These are phyloP conservation scores for Embidobia sp. DNA, from an alignment of 2,888 invertebrate genomes.

Conservation along the genomic window DNA sequence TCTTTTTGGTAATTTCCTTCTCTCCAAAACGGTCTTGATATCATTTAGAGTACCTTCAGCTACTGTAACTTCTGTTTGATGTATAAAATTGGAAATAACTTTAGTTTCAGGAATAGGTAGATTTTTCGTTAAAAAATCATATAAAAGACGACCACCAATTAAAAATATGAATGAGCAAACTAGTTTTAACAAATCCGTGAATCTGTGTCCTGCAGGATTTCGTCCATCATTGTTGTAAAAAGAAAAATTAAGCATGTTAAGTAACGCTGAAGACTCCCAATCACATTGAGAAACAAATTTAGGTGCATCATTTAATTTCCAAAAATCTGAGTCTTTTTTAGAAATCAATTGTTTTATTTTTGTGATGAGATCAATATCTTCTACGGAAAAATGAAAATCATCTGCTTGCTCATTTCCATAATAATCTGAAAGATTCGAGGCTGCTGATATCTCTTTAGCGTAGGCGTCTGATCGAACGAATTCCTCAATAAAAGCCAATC, in stretches of 20 bases:
- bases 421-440: slow-evolving; percentile 1
- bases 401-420: slow-evolving; percentile 3
- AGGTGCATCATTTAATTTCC: background rate
- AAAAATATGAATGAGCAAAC: slow-evolving; percentile 10
- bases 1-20: too few relatives aligned
- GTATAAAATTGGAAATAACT: background rate
- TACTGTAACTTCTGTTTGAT: background rate
- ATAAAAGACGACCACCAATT: background rate
- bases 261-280: slow-evolving; percentile 19
- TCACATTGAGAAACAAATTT: background rate
- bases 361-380: background rate
- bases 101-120: background rate
- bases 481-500: slow-evolving; percentile 5
- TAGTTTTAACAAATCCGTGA: background rate
- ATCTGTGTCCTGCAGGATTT: slow-evolving; percentile 3
- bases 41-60: slow-evolving; percentile 8
- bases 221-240: background rate
- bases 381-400: slow-evolving; percentile 4
- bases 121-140: slow-evolving; percentile 7
- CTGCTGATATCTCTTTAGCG: slow-evolving; percentile 3
- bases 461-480: slow-evolving; percentile 14
- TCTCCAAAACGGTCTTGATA: background rate
- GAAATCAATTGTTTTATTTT: background rate
- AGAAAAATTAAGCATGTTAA: slow-evolving; percentile 4
- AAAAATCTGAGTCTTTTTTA: background rate